Percentiles rank a stretch among this genome's conserved stretches.
Conservation (phyloP, 1,140 invertebrate genomes). For the Hylyphantes graminicola region DNA sequence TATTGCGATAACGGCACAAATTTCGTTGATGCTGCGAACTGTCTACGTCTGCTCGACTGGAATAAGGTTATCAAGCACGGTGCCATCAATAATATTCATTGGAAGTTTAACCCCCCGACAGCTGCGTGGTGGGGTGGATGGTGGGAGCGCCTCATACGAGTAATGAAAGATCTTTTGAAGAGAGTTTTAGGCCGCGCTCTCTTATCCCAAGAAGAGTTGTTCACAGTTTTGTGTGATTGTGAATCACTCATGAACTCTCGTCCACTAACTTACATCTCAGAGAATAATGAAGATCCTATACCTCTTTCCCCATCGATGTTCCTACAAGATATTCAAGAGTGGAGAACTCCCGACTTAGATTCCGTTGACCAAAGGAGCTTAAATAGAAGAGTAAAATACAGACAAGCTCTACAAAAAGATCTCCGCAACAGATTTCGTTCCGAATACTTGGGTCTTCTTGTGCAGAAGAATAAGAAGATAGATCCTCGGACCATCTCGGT, state of each 20-base stretch:
- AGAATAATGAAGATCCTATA: background rate
- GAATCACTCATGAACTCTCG: slow-evolving; percentile 18
- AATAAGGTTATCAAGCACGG: background rate
- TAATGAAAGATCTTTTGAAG: slow-evolving; percentile 11
- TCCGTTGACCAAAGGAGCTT: slow-evolving; percentile 1
- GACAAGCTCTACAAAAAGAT: background rate
- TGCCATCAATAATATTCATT: background rate
- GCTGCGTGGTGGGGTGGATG: background rate
- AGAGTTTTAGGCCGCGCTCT: background rate
- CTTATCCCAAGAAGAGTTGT: slow-evolving; percentile 7
- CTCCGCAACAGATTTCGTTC: slow-evolving; percentile 8
- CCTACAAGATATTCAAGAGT: slow-evolving; percentile 14
- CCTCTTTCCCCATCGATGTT: slow-evolving; percentile 10
- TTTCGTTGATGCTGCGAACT: slow-evolving; percentile 64
- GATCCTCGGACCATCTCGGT: background rate
- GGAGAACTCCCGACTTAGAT: slow-evolving; percentile 5
- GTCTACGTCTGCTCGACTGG: background rate
- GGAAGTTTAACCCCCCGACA: background rate
- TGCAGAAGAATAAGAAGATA: slow-evolving; percentile 16
- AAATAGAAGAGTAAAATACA: background rate
- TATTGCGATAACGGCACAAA: slow-evolving; percentile 67
- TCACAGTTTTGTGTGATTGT: slow-evolving; percentile 17
- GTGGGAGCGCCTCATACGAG: background rate
- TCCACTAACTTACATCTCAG: slow-evolving; percentile 11
- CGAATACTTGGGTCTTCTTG: slow-evolving; percentile 5